Percentiles rank a stretch among this genome's conserved stretches.
Conservation (phyloP, 1,140 invertebrate genomes). For the Bombus superbus region DNA sequence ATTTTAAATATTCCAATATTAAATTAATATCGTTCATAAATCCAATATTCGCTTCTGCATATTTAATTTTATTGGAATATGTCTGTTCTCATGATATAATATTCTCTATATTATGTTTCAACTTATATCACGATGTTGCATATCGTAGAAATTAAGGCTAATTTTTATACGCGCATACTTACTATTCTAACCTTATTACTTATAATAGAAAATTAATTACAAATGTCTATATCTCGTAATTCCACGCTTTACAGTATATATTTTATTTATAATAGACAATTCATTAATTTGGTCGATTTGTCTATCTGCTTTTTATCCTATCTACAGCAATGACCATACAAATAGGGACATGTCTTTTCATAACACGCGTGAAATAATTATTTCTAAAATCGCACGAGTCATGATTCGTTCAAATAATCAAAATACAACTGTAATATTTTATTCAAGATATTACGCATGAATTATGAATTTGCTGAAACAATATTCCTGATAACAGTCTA, state of each 20-base stretch:
- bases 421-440: background rate
- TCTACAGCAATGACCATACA: background rate
- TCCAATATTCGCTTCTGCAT: too few species aligned
- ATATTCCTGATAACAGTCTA: too few species aligned
- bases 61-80: background rate
- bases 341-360: background rate
- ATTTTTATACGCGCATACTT: too few species aligned
- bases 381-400: background rate
- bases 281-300: too few species aligned
- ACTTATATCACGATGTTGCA: too few species aligned
- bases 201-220: background rate
- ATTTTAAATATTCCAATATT: background rate
- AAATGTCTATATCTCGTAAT: background rate
- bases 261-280: too few species aligned
- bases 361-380: background rate
- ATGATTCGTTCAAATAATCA: background rate
- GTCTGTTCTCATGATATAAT: too few species aligned
- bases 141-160: too few species aligned
- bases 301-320: background rate
- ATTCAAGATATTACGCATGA: background rate
- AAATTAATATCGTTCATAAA: background rate
- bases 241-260: too few species aligned
- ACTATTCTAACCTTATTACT: too few species aligned
- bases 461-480: background rate
- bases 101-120: too few species aligned